Evolutionary conservation across 2,888 invertebrate species (phyloP).

Genomic region (Leucophenga montana): DNA sequence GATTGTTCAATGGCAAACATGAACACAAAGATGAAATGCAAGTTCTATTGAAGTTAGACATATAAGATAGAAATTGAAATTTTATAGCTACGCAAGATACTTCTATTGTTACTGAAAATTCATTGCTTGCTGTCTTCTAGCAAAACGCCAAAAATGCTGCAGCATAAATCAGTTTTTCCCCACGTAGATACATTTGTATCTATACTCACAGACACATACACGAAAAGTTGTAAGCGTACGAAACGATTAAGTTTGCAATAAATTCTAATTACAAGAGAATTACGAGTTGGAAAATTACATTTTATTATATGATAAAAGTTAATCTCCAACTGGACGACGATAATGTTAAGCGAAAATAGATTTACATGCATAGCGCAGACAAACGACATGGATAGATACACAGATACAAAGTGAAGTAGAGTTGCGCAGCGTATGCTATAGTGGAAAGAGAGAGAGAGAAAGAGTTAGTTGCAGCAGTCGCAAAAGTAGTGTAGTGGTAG

Average conservation of each 20-base stretch:
- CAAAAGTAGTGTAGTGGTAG: too few species aligned
- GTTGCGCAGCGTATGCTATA: too few species aligned
- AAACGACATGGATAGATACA: slow-evolving; percentile 16
- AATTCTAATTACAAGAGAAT: slow-evolving; percentile 67
- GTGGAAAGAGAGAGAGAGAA: background rate
- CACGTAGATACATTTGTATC: background rate
- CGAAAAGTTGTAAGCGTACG: slow-evolving; percentile 50
- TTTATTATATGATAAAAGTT: slow-evolving; percentile 68
- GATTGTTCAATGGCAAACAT: too few species aligned
- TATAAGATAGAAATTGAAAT: too few species aligned
- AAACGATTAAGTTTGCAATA: slow-evolving; percentile 64
- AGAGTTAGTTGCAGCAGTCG: too few species aligned
- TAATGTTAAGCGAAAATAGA: slow-evolving; percentile 63
- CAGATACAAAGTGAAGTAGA: slow-evolving; percentile 24
- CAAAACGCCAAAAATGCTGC: background rate
- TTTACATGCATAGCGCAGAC: slow-evolving; percentile 55
- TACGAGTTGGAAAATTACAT: slow-evolving; percentile 67
- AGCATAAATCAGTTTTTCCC: background rate
- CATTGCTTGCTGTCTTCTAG: too few species aligned
- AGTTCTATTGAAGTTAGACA: too few species aligned
- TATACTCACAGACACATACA: background rate
- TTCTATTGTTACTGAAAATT: too few species aligned
- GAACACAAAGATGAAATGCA: too few species aligned
- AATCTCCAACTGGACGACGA: slow-evolving; percentile 66
- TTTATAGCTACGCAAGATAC: too few species aligned